Percentiles rank a stretch among this genome's conserved stretches.
Evolutionary conservation across 2,113 vertebrate genomes (phyloP).

Genomic region (Garra rufa): DNA sequence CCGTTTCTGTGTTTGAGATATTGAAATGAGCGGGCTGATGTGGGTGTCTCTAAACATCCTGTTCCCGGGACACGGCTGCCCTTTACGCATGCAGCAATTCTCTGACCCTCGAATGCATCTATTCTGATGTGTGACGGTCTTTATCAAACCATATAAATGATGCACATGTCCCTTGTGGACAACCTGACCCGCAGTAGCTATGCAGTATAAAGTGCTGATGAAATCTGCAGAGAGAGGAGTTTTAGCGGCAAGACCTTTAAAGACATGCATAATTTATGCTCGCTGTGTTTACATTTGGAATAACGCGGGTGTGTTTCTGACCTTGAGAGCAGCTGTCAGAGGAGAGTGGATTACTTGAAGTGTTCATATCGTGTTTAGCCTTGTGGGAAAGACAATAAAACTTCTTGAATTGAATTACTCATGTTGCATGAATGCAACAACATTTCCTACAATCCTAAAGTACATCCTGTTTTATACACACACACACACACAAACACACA

Average conservation of each 20-base stretch:
- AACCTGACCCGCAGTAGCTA: not conserved
- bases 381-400: not conserved
- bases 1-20: not conserved
- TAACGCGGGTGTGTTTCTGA: not conserved
- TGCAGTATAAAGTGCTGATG: not conserved
- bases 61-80: not conserved
- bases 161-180: not conserved
- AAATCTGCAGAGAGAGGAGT: not conserved
- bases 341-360: no score
- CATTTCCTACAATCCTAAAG: no score
- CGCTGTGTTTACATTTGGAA: conserved; percentile 16
- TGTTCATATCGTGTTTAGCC: not conserved
- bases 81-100: not conserved
- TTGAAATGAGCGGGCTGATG: not conserved
- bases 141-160: conserved; percentile 9
- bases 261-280: conserved; percentile 9
- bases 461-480: no score
- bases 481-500: no score
- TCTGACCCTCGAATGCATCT: not conserved
- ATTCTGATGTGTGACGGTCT: not conserved
- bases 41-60: not conserved
- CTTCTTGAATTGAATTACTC: not conserved
- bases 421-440: not conserved
- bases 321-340: conserved; percentile 9
- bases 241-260: conserved; percentile 17